Conservation (phyloP, 1,140 invertebrate genomes). For the Eriosoma lanigerum region DNA sequence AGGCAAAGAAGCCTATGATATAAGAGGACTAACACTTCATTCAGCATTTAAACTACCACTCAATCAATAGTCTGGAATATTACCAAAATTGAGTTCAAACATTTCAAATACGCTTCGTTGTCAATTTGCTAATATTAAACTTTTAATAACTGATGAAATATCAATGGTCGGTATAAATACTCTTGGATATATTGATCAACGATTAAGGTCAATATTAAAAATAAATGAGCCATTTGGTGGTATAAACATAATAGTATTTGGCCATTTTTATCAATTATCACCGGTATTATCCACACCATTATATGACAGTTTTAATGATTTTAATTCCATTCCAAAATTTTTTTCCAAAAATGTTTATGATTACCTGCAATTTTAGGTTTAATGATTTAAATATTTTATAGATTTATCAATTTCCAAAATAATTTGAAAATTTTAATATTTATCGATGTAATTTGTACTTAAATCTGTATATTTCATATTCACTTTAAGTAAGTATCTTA, state of each 20-base stretch:
- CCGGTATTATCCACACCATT: conserved; percentile 52
- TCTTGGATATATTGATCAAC: conserved; percentile 55
- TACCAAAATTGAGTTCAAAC: not conserved
- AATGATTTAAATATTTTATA: too few relatives aligned
- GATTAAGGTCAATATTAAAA: conserved; percentile 57
- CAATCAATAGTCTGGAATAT: not conserved
- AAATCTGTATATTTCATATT: too few relatives aligned
- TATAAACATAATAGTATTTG: conserved; percentile 53
- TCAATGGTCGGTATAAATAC: conserved; percentile 57
- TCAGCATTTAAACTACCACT: not conserved
- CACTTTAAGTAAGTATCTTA: too few relatives aligned
- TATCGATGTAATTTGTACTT: too few relatives aligned
- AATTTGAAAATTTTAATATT: too few relatives aligned
- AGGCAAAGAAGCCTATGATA: conserved; percentile 9
- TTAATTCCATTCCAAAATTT: too few relatives aligned
- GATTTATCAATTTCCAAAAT: too few relatives aligned
- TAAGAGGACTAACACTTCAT: conserved; percentile 30
- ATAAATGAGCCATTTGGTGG: conserved; percentile 54
- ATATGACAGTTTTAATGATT: conserved; percentile 47
- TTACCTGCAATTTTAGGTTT: too few relatives aligned
- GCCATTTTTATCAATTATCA: conserved; percentile 55
- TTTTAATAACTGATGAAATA: conserved; percentile 59
- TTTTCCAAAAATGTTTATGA: too few relatives aligned
- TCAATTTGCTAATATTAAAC: too few relatives aligned
- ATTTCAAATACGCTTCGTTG: conserved; percentile 47